Evolutionary conservation across 2,888 invertebrate species (phyloP).

Genomic region (Unio pictorum): DNA sequence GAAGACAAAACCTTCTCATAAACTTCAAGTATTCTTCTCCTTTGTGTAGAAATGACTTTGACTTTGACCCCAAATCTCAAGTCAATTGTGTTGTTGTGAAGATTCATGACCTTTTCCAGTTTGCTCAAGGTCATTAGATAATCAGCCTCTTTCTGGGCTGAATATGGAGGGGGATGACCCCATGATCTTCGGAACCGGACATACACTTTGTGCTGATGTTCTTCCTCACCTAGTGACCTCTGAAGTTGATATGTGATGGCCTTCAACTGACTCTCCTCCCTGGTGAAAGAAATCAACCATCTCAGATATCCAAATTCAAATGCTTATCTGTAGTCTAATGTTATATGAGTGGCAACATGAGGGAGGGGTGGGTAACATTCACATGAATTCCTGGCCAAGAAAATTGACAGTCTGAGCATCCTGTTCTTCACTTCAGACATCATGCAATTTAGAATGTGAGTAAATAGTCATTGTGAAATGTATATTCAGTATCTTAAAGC

Average conservation of each 20-base stretch:
- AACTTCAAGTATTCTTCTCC: background rate
- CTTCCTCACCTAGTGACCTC: slow-evolving; percentile 43
- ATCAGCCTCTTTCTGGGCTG: slow-evolving; percentile 30
- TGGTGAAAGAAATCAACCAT: too few species aligned
- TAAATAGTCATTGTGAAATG: too few species aligned
- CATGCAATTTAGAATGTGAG: too few species aligned
- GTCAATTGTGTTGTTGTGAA: slow-evolving; percentile 23
- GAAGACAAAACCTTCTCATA: too few species aligned
- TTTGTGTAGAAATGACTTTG: slow-evolving; percentile 22
- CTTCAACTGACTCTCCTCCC: slow-evolving; percentile 6
- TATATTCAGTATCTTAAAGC: too few species aligned
- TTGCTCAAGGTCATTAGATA: slow-evolving; percentile 14
- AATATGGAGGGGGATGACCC: slow-evolving; percentile 56
- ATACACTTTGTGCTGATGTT: slow-evolving; percentile 39
- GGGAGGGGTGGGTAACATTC: too few species aligned
- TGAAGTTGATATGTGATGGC: slow-evolving; percentile 35
- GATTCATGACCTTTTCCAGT: slow-evolving; percentile 18
- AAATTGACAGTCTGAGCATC: too few species aligned
- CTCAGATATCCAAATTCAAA: too few species aligned
- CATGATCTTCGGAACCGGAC: slow-evolving; percentile 42
- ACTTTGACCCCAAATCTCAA: slow-evolving; percentile 29
- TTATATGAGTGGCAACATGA: too few species aligned
- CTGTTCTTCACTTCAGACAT: too few species aligned
- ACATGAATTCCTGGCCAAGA: too few species aligned
- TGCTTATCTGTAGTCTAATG: too few species aligned